phyloP scores from a whole-genome alignment of 2,888 invertebrate species.

The Diachrysia chrysitis region DNA sequence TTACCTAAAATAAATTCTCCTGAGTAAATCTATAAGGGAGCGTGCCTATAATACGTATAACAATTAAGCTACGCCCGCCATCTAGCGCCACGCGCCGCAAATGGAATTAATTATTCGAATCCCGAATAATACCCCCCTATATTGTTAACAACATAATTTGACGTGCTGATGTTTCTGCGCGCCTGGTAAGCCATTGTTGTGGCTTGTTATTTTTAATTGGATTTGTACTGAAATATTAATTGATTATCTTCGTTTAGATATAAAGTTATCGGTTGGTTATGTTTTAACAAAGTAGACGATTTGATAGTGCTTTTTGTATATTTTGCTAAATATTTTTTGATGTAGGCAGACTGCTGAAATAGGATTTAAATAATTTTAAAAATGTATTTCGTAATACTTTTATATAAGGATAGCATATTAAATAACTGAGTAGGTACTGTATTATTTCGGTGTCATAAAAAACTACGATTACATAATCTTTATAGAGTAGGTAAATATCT shows the following conservation, averaged over 20 bases:
- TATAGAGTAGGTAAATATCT: no score
- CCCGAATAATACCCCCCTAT: constrained; percentile 59
- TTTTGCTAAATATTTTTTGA: no score
- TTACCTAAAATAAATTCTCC: background rate
- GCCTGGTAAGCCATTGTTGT: constrained; percentile 58
- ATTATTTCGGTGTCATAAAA: no score
- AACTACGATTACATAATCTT: no score
- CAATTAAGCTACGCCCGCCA: constrained; percentile 57
- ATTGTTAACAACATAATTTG: constrained; percentile 71
- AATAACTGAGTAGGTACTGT: no score
- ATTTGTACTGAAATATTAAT: constrained; percentile 11
- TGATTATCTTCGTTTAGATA: background rate
- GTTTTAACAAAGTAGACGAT: no score
- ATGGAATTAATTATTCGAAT: constrained; percentile 77
- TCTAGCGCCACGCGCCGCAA: constrained; percentile 74
- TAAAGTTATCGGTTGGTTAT: background rate
- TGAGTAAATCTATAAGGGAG: constrained; percentile 28
- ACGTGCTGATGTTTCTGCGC: constrained; percentile 63
- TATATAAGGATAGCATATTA: no score
- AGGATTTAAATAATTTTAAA: no score
- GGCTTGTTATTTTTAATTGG: constrained; percentile 35
- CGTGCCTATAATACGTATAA: constrained; percentile 57
- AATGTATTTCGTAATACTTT: no score
- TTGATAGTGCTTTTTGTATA: no score
- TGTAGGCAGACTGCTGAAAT: no score